Conservation (phyloP, 2,888 invertebrate species). For the Sarcophaga subvicina region DNA sequence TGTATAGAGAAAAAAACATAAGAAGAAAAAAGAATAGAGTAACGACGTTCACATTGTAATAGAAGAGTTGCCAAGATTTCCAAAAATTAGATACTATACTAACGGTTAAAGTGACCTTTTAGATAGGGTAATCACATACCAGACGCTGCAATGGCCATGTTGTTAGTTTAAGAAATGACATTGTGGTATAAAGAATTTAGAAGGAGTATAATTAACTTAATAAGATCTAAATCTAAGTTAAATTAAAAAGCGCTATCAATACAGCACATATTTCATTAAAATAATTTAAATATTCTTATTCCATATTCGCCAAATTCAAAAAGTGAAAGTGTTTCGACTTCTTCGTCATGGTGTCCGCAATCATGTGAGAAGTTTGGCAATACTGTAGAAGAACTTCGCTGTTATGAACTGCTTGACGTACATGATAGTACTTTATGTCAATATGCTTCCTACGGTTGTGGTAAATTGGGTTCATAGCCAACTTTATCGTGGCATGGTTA, state of each 20-base stretch:
- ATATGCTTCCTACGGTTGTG: constrained; percentile 11
- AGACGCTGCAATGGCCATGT: too few relatives aligned
- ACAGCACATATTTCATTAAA: too few relatives aligned
- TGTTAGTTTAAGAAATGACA: too few relatives aligned
- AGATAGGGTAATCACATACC: too few relatives aligned
- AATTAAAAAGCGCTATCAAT: too few relatives aligned
- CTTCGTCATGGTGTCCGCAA: background rate
- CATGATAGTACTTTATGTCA: constrained; percentile 8
- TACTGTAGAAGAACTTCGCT: background rate
- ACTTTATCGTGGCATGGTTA: constrained; percentile 60
- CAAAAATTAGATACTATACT: background rate
- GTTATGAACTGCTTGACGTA: constrained; percentile 2
- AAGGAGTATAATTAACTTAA: too few relatives aligned
- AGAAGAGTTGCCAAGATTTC: background rate
- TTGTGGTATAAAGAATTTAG: too few relatives aligned
- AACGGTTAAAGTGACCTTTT: too few relatives aligned
- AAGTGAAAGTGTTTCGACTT: background rate
- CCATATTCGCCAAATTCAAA: background rate
- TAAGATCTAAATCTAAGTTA: too few relatives aligned
- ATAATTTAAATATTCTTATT: too few relatives aligned
- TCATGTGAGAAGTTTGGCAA: background rate
- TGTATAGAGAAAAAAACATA: too few relatives aligned
- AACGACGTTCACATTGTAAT: background rate
- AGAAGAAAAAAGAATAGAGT: too few relatives aligned
- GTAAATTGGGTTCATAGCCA: constrained; percentile 55